Percentiles rank a stretch among this genome's conserved stretches.
Evolutionary conservation across 2,797 vertebrate species (phyloP).

Genomic region (Hapalemur alaotrensis): DNA sequence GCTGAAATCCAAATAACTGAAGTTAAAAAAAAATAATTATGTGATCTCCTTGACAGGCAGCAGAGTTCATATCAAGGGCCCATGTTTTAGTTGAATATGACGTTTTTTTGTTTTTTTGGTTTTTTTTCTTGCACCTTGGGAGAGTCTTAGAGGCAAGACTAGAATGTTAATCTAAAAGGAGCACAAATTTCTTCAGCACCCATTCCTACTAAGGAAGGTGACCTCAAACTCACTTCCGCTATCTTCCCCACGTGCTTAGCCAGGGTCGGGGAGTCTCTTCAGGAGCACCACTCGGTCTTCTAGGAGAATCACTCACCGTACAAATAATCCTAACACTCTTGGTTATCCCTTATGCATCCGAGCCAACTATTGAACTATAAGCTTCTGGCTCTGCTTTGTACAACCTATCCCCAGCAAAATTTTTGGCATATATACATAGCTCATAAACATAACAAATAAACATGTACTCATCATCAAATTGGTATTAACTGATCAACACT

Average conservation of each 20-base stretch:
- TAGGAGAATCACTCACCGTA: not conserved
- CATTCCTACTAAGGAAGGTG: not conserved
- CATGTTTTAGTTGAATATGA: not conserved
- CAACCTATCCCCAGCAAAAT: not conserved
- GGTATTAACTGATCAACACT: too few relatives aligned
- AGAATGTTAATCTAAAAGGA: not conserved
- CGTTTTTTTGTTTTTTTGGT: not conserved
- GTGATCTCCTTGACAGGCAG: conserved; percentile 55
- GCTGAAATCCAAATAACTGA: conserved; percentile 17
- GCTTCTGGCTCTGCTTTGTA: not conserved
- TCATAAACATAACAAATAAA: not conserved
- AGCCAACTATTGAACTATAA: not conserved
- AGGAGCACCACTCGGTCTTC: not conserved
- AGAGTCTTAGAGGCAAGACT: not conserved
- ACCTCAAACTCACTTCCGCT: not conserved
- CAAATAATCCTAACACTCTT: not conserved
- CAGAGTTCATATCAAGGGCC: conserved; percentile 44
- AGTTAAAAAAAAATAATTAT: not conserved
- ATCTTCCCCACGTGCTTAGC: not conserved
- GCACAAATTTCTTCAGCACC: not conserved
- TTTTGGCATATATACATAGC: not conserved
- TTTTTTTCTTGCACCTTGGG: not conserved
- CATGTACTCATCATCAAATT: not conserved
- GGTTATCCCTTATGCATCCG: not conserved
- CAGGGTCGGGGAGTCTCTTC: not conserved